Base-by-base conservation (phyloP, 1,140 invertebrate genomes). In the Psilanteris sp. region DNA sequence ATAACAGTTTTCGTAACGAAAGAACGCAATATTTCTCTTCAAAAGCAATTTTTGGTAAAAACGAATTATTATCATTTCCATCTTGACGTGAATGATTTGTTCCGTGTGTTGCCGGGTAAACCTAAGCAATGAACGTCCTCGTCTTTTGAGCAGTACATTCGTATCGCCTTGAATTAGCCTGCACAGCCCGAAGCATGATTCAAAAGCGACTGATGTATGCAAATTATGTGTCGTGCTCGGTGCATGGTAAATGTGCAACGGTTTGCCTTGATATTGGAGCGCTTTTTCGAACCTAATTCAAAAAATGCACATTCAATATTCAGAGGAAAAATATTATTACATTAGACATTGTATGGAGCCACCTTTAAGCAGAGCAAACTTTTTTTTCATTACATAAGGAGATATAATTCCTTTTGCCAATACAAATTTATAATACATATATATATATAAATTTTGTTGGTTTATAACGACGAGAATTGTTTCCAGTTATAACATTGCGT, bases 151-250 rank as follows among this genome's bases (percentile, higher is more conserved):
- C 54, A 24, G 9, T 41, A 31, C 46, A 66, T 39, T 68, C 20
- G 57, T 64, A 73, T 72, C 54, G 52, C 41, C 61, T 62, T 59
- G 62, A 77, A 77, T 77, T 73, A 59, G 61, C 68, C 29, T 57
- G 75, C 62, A 18, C 68, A 64, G 75, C 75, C 75, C 41, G 36
- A 14, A 78, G 75, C 75, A 34, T 34, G 55, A 68, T 73, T 78
- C 75, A 73, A 73, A 72, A 67, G 41, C 61, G 70, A 78, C 75
- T 78, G 62, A 78, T 78, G 75, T 78, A 78, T 78, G 75, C 75
- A 78, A 78, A 78, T 78, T 78, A 72, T 72, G 68, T 78, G 68
- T 78, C 68, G 75, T 78, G 55, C 52, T 50, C 54, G 59, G 52
- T 55, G 70, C 54, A 70, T 67, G 57, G 64, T 64, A 48, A 70